Evolutionary conservation across 2,797 vertebrate species (phyloP), one percentile per base, ranked within the genome.

Genomic region (Molothrus ater): DNA sequence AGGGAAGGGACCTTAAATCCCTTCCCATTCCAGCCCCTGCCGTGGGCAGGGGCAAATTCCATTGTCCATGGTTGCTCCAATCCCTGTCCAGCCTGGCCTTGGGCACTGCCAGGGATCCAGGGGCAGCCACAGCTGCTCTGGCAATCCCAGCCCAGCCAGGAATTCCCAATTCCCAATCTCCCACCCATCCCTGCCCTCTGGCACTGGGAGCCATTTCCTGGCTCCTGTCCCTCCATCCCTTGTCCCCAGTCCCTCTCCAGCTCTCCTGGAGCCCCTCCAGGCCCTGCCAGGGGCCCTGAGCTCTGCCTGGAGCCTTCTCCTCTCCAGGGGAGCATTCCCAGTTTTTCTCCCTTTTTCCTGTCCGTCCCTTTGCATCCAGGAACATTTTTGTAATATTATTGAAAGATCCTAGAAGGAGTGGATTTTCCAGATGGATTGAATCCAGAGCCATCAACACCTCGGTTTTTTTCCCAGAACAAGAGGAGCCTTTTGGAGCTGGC

Each of bases 11-110:
- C 4, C 1, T 73, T 13, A 29, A 83, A 72, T 32, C 28, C 6
- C 57, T 54, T 4, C 47, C 11, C 5, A 4, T 31, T 1, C 31
- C 31, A 19, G 36, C 4, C 15, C 17, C 1, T 29, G 0, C 24
- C 11, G 10, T 6, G 15, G 4, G 5, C 42, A 66, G 64, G 31
- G 34, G 34, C 34, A 22, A 0, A 6, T 61, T 1, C 36, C 66
- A 36, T 32, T 20, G 2, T 34, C 32, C 32, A 6, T 19, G 31
- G 19, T 0, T 68, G 19, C 10, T 48, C 43, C 51, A 11, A 7
- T 5, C 43, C 43, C 43, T 3, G 26, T 57, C 63, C 53, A 80
- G 0, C 29, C 53, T 51, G 65, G 65, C 45, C 66, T 70, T 31
- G 79, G 56, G 0, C 45, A 36, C 8, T 60, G 0, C 56, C 65